Base-by-base conservation (phyloP, 2,888 invertebrate genomes). In the Cynaeus angustus region DNA sequence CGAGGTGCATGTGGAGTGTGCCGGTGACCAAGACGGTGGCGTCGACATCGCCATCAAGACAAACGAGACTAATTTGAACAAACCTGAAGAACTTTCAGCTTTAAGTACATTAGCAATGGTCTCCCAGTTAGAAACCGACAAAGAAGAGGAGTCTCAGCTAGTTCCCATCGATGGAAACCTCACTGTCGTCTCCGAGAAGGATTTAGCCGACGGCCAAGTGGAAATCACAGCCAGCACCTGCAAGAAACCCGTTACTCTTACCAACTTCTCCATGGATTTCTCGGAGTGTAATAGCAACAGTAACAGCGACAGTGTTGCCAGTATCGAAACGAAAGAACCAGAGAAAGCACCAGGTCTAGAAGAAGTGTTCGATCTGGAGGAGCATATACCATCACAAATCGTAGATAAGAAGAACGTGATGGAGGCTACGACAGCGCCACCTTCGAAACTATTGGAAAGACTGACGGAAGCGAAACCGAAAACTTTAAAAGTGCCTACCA, bases 361-460 rank as follows among this genome's bases (percentile, higher is more conserved):
- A 12, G 46, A 41, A 8, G 12, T 16, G 6, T 26, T 50, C 53
- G 80, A 80, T 68, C 75, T 82, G 37, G 82, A 82, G 66, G 82
- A 82, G 50, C 78, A 78, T 14, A 82, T 82, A 58, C 81, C 82
- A 8, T 77, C 78, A 1, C 81, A 81, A 62, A 74, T 76, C 28
- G 74, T 75, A 10, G 61, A 66, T 33, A 64, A 68, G 21, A 33
- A 59, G 37, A 13, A 41, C n/a, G 82, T 83, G 71, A 83, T 82
- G 66, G 86, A 85, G 61, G 66, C 21, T 4, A 21, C 21, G 21
- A 21, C 21, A 1, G 21, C 21, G 2, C 21, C 21, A 4, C 21
- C 88, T 2, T 87, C 89, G 0, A 89, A 88, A 82, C 79, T 90
- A 45, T 81, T 89, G 68, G 88, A 89, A 80, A 88, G 89, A 65